Evolutionary conservation across 1,140 invertebrate genomes (phyloP).

Genomic region (Pteromalus puparum): DNA sequence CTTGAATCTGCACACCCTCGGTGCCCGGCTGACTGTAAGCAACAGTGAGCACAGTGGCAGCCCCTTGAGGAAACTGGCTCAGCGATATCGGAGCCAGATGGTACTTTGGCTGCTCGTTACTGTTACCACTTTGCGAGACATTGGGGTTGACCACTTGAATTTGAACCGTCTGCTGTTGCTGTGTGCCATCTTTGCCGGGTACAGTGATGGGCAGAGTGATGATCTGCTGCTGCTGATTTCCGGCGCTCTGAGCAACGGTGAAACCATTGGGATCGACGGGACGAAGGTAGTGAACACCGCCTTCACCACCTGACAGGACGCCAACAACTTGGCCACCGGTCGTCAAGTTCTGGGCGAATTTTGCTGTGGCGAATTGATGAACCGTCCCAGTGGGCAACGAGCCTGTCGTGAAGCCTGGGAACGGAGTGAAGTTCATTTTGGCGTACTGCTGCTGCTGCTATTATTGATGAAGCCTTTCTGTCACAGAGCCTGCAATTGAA

Average conservation of each 20-base stretch:
- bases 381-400: slow-evolving; percentile 79
- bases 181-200: slow-evolving; percentile 83
- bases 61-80: slow-evolving; percentile 75
- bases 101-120: slow-evolving; percentile 80
- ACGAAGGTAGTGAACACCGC: slow-evolving; percentile 85
- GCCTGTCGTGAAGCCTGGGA: slow-evolving; percentile 79
- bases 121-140: slow-evolving; percentile 73
- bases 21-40: slow-evolving; percentile 80
- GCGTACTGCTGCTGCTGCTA: slow-evolving; percentile 12
- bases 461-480: background rate
- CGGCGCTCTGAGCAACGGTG: slow-evolving; percentile 69
- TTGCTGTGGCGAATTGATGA: slow-evolving; percentile 81
- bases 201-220: slow-evolving; percentile 85
- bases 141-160: slow-evolving; percentile 84
- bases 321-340: slow-evolving; percentile 78
- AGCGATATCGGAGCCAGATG: slow-evolving; percentile 81
- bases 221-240: slow-evolving; percentile 78
- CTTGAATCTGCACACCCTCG: slow-evolving; percentile 77
- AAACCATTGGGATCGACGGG: slow-evolving; percentile 81
- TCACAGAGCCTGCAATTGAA: slow-evolving; percentile 15
- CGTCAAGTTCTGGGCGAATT: slow-evolving; percentile 80
- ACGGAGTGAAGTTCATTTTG: slow-evolving; percentile 84
- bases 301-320: slow-evolving; percentile 79
- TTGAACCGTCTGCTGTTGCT: slow-evolving; percentile 84
- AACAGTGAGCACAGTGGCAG: slow-evolving; percentile 82